Base-by-base conservation (phyloP, 1,140 invertebrate species). In the Chrysomallon squamiferum region DNA sequence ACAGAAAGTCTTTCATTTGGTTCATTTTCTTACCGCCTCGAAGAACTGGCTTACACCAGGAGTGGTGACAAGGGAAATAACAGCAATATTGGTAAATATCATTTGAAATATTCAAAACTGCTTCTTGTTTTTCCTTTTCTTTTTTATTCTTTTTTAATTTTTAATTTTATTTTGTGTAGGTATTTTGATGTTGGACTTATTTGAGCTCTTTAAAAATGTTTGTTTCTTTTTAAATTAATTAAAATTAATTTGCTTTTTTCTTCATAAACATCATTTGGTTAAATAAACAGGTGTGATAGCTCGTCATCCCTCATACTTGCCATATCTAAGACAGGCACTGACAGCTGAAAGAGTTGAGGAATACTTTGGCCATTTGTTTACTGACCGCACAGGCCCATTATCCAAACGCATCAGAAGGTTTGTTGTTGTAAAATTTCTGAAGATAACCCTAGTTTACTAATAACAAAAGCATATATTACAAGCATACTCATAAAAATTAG, bases 1-100 rank as follows among this genome's bases (percentile, higher is more conserved):
- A 50, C 30, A 1, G 29, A 22, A 45, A 32, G 49, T 11, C 49
- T 79, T 25, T 64, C 66, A 0, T 56, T 29, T 49, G 85, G 85
- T 13, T 60, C 66, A n/a, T 59, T 73, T 62, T 75, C 80, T 4
- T 88, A 84, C 72, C 76, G 81, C 45, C 69, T 88, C 3, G 84
- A 81, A 63, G 87, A 88, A 18, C 73, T 88, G 38, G 87, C 87
- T 4, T 87, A 80, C 62, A 85, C 86, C 15, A 74, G 88, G 38
- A 88, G 87, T 82, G 88, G 88, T n/a, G 88, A 88, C 69, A 88
- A 88, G 72, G 88, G 86, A 47, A 83, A 88, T 70, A 79, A 72
- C 58, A 85, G 79, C 62, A 88, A 88, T 72, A 87, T 88, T 65
- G 88, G 81, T 81, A 74, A 54, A 22, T 60, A n/a, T 41, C n/a